Evolutionary conservation across 2,113 vertebrate genomes (phyloP), one percentile per base, ranked within the genome.

Genomic region (Micromys minutus): DNA sequence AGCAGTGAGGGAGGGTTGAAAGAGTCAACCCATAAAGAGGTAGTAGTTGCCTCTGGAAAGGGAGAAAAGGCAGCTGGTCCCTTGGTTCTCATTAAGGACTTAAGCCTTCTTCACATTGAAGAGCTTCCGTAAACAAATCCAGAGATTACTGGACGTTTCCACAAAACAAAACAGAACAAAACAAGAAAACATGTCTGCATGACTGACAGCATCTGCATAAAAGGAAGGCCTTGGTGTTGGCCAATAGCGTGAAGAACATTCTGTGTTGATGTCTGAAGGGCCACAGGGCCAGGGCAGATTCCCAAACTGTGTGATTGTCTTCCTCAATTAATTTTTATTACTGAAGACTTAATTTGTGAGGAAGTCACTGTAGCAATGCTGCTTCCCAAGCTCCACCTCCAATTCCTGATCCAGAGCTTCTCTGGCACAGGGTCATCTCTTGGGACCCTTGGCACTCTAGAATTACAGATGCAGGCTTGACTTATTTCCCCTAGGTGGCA

Each of bases 101-200:
- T 98, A 97, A 98, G 93, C 75, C 96, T 97, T 97, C 96, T 93
- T 97, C 96, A 96, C 98, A 91, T 96, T 97, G 87, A 98, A 97
- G 91, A 97, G 89, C 29, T 94, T 98, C 86, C 77, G 87, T 97
- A 98, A 98, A 98, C 96, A 98, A 98, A 97, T 65, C n/a, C 92
- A 94, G 96, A 97, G 96, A 97, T 98, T 96, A 95, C 91, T 97
- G 95, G 63, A 96, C 97, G 93, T 98, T 98, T 97, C 96, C 97
- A 97, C 81, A 95, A 97, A 71, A 63, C 94, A 97, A 65, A 31
- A 57, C 21, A 50, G 50, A 50, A 34, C 7, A 74, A 39, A 72
- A 74, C 95, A 97, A 59, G n/a, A 95, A 97, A 80, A 57, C 9
- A 52, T 96, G 87, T 97, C 97, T 97, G 94, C 97, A 84, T 88